Base-by-base conservation (phyloP, 2,888 invertebrate genomes). In the Leptinotarsa peninsularis region DNA sequence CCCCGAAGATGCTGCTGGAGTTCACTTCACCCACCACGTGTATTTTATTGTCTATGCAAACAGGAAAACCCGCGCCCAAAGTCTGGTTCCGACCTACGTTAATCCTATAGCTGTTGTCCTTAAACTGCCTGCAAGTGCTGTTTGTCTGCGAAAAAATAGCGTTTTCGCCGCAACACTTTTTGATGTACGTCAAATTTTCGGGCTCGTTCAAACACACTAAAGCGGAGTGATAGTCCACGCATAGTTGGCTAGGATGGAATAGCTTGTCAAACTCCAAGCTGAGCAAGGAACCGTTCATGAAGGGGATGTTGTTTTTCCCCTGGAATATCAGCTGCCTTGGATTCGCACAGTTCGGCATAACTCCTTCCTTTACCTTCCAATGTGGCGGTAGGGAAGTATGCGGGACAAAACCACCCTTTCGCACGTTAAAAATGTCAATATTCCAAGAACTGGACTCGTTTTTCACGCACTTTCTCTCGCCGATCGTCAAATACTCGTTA, bases 161-260 rank as follows among this genome's bases (percentile, higher is more conserved):
- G 68, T 91, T 90, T 70, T 89, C 89, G 4, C 93, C 93, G 86
- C 96, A 96, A 84, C 96, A 96, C 87, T 94, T 94, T 84, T 90
- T 89, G 83, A 89, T 83, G 84, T 82, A 83, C 54, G 85, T 79
- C 15, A 82, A 75, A 49, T 72, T 63, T 73, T 81, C 76, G n/a
- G 86, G 82, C 49, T 84, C 83, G 73, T 52, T 88, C 7, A 88
- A 84, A 85, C 95, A 95, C 4, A 93, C 91, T 4, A 95, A 88
- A 13, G 93, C 92, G 3, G 91, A 91, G 21, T 89, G 89, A 54
- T 90, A 89, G 85, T 95, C 95, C 60, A 93, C 91, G 87, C 96
- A 96, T 87, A 91, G 95, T 58, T 91, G 90, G 1, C 86, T 86
- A 0, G 93, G 91, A 7, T 91, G 88, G 75, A 93, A 86, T 0